A percentile compares a stretch with the other conserved stretches of the same genome.
These are phyloP conservation scores for Zygogramma bicolorata DNA, from an alignment of 2,888 invertebrate species.

Conservation along the genomic window DNA sequence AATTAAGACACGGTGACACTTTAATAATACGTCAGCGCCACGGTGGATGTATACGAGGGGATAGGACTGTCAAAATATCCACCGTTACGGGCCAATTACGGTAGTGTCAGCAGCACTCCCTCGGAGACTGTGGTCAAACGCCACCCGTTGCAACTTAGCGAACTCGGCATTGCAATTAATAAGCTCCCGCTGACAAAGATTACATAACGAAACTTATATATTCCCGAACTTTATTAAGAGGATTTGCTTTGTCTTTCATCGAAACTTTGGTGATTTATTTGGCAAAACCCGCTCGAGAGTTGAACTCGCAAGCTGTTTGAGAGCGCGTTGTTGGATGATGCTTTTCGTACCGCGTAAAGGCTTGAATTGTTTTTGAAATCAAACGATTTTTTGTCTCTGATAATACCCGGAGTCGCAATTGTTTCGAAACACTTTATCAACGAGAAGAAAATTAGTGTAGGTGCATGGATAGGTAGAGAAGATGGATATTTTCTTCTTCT, in stretches of 20 bases:
- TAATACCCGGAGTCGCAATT: not conserved
- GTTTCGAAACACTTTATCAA: not conserved
- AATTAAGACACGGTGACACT: conserved; percentile 40
- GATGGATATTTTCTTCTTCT: too few relatives aligned
- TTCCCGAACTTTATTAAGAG: conserved; percentile 37
- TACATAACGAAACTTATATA: conserved; percentile 39
- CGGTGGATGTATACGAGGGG: conserved; percentile 24
- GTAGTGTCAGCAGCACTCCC: conserved; percentile 58
- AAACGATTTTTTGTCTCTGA: not conserved
- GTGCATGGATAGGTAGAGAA: too few relatives aligned
- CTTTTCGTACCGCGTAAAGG: not conserved
- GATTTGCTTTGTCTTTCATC: conserved; percentile 36
- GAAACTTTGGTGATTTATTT: conserved; percentile 30
- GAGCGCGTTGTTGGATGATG: not conserved
- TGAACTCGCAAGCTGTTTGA: not conserved
- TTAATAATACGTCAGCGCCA: conserved; percentile 37
- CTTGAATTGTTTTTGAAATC: not conserved
- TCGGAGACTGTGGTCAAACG: conserved; percentile 54
- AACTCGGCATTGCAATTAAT: conserved; percentile 52
- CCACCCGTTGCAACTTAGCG: conserved; percentile 44
- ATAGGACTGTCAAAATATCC: conserved; percentile 52
- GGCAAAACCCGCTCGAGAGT: conserved; percentile 22
- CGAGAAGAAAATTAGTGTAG: too few relatives aligned
- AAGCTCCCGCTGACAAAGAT: conserved; percentile 44
- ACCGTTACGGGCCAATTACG: conserved; percentile 54